phyloP scores from a whole-genome alignment of 2,113 vertebrate genomes.

The Anhinga anhinga region DNA sequence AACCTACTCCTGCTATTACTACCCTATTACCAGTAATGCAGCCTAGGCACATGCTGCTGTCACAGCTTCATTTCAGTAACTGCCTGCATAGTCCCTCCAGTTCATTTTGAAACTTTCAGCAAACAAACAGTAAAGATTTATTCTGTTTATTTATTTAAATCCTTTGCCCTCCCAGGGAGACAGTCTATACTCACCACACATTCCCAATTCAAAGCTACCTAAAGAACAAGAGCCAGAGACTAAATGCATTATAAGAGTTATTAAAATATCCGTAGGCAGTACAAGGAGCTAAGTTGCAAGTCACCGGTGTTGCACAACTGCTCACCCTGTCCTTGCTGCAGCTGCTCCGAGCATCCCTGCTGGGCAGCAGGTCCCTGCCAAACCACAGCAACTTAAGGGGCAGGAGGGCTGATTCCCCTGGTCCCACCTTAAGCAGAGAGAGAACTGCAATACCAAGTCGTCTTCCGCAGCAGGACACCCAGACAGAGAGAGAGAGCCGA shows the following conservation, averaged over 20 bases:
- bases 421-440: not conserved
- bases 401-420: not conserved
- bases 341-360: not conserved
- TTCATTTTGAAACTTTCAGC: not conserved
- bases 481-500: rapidly evolving
- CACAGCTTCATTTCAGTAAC: not conserved
- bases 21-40: not conserved
- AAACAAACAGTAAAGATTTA: not conserved
- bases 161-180: not conserved
- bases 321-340: not conserved
- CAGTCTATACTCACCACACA: rapidly evolving
- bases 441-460: not conserved
- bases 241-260: not conserved
- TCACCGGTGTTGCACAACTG: not conserved
- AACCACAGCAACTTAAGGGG: rapidly evolving
- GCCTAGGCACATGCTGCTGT: not conserved
- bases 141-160: not conserved
- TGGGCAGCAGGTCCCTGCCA: not conserved
- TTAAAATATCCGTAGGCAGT: not conserved
- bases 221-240: not conserved
- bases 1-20: not conserved
- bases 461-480: not conserved
- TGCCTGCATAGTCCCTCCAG: not conserved
- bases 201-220: not conserved
- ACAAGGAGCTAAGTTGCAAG: not conserved